phyloP scores from a whole-genome alignment of 2,113 vertebrate species.

The Coreoperca whiteheadi region DNA sequence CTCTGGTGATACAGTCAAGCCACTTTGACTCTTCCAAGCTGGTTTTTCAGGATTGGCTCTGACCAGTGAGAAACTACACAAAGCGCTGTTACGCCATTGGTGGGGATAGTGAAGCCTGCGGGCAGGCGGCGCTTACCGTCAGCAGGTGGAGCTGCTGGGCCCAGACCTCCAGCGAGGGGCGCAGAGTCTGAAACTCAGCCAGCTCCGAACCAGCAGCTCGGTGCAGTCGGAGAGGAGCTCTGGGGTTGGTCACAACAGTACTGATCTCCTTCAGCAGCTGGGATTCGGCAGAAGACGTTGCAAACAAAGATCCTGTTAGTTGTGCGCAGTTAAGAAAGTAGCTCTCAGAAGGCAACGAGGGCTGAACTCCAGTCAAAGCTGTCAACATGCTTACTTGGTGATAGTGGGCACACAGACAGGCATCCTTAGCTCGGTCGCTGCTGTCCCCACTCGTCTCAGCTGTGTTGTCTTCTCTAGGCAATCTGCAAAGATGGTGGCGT shows the following conservation, averaged over 20 bases:
- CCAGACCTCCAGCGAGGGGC: conserved; percentile 88
- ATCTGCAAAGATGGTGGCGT: conserved; percentile 21
- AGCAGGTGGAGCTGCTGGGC: conserved; percentile 87
- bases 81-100: too few species aligned
- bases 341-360: not conserved
- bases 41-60: not conserved
- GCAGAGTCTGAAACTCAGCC: conserved; percentile 84
- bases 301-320: not conserved
- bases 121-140: conserved; percentile 79
- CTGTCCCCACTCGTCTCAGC: conserved; percentile 1
- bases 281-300: conserved; percentile 6
- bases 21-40: too few species aligned
- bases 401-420: conserved; percentile 16
- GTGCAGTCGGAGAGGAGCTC: conserved; percentile 80
- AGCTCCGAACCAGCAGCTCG: conserved; percentile 60
- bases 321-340: not conserved
- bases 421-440: conserved; percentile 5
- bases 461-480: conserved; percentile 30
- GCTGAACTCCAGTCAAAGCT: too few species aligned
- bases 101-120: not conserved
- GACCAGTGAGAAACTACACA: not conserved
- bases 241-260: conserved; percentile 81
- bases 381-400: conserved; percentile 26
- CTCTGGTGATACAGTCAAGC: not conserved
- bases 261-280: conserved; percentile 87